Evolutionary conservation across 2,113 vertebrate genomes (phyloP).

Genomic region (Amblyornis subalaris): DNA sequence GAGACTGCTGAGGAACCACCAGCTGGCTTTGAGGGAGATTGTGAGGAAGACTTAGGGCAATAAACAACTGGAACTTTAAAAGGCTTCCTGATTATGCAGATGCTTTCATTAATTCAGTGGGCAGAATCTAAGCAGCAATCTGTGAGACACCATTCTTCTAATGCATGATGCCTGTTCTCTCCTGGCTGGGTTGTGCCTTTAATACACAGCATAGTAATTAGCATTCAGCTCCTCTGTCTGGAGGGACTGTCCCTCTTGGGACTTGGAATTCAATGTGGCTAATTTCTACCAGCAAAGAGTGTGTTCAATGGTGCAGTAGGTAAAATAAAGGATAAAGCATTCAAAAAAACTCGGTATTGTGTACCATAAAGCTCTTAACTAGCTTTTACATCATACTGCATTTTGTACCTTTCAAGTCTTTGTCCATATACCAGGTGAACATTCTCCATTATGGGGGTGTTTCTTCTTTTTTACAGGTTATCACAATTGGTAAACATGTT

Average conservation of each 20-base stretch:
- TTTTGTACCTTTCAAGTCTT: neutral
- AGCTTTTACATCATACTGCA: neutral
- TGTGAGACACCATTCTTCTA: neutral
- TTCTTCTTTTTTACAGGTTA: slow-evolving; percentile 79
- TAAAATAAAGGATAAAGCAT: neutral
- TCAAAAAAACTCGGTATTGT: neutral
- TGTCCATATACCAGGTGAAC: neutral
- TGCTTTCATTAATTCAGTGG: neutral
- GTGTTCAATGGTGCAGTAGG: neutral
- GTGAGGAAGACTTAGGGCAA: neutral
- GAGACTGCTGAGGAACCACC: neutral
- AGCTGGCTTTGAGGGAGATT: neutral
- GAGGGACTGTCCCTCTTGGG: neutral
- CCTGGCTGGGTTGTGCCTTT: neutral
- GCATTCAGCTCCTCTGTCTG: neutral
- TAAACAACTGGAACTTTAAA: neutral
- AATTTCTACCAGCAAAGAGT: neutral
- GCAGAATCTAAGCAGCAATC: neutral
- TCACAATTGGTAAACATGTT: slow-evolving; percentile 96
- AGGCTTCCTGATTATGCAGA: neutral
- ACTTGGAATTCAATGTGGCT: neutral
- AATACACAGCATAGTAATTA: neutral
- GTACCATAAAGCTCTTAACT: neutral
- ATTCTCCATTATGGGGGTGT: neutral
- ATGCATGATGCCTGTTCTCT: neutral